Evolutionary conservation across 2,888 invertebrate genomes (phyloP).

Genomic region (Chrysodeixis includens): DNA sequence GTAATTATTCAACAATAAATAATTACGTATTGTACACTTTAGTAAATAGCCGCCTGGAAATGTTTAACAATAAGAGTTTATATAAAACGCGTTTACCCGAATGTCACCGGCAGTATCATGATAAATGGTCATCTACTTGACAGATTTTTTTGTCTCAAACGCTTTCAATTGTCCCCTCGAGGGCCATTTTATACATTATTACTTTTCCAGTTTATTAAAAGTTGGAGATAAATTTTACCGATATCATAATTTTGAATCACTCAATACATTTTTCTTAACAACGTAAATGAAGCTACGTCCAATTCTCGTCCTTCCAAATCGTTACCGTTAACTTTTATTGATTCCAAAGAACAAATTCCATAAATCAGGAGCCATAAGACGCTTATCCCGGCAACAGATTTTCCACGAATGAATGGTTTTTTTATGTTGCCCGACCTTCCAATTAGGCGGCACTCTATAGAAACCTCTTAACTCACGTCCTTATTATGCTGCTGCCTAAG

Average conservation of each 20-base stretch:
- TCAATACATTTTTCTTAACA: conserved; percentile 17
- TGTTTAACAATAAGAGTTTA: conserved; percentile 26
- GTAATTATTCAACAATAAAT: neutral
- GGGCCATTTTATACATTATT: conserved; percentile 31
- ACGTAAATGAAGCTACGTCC: conserved; percentile 17
- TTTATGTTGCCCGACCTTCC: conserved; percentile 70
- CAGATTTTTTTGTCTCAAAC: conserved; percentile 53
- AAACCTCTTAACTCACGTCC: conserved; percentile 63
- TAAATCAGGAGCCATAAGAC: conserved; percentile 49
- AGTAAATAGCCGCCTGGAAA: conserved; percentile 17
- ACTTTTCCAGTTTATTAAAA: conserved; percentile 8
- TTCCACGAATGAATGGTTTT: conserved; percentile 68
- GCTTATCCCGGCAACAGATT: conserved; percentile 60
- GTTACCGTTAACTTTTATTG: conserved; percentile 41
- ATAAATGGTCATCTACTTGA: conserved; percentile 61
- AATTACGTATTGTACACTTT: neutral
- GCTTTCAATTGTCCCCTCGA: conserved; percentile 40
- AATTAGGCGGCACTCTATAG: conserved; percentile 72
- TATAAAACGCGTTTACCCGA: conserved; percentile 45
- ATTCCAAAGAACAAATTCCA: conserved; percentile 42
- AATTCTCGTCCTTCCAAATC: conserved; percentile 16
- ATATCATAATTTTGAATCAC: conserved; percentile 26
- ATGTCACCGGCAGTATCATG: conserved; percentile 60
- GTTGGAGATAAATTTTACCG: conserved; percentile 23
- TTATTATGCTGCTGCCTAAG: conserved; percentile 45